These are phyloP conservation scores for Barnardius zonarius DNA, from an alignment of 2,113 vertebrate genomes.

Conservation along the genomic window DNA sequence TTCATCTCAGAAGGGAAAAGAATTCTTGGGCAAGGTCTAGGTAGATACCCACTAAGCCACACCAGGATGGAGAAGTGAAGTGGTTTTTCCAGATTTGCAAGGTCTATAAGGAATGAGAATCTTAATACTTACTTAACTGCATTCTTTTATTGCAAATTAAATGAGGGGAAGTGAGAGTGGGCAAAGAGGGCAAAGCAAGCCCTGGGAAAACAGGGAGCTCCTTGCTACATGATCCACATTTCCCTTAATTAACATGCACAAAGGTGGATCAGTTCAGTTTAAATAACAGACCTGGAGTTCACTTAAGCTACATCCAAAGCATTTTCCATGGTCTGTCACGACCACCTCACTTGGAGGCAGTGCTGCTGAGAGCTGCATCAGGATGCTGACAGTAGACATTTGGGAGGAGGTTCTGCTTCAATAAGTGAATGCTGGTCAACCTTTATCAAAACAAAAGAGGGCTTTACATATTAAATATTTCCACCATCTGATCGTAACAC, in stretches of 20 bases:
- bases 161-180: background rate
- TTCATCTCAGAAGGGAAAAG: background rate
- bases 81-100: background rate
- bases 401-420: background rate
- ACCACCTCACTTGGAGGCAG: background rate
- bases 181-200: background rate
- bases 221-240: background rate
- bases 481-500: background rate
- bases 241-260: background rate
- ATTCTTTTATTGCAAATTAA: background rate
- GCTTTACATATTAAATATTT: background rate
- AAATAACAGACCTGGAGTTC: background rate
- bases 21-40: background rate
- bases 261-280: background rate
- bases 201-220: background rate
- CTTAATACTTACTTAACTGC: background rate
- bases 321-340: background rate
- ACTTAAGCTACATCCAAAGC: background rate
- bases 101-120: background rate
- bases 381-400: background rate
- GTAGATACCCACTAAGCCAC: background rate
- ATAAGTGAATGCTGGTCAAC: background rate
- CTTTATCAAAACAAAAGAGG: background rate
- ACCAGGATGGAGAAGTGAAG: background rate
- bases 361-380: background rate